Evolutionary conservation across 1,140 invertebrate species (phyloP), one percentile per base, ranked within the genome.

Genomic region (Cotesia chilonis): DNA sequence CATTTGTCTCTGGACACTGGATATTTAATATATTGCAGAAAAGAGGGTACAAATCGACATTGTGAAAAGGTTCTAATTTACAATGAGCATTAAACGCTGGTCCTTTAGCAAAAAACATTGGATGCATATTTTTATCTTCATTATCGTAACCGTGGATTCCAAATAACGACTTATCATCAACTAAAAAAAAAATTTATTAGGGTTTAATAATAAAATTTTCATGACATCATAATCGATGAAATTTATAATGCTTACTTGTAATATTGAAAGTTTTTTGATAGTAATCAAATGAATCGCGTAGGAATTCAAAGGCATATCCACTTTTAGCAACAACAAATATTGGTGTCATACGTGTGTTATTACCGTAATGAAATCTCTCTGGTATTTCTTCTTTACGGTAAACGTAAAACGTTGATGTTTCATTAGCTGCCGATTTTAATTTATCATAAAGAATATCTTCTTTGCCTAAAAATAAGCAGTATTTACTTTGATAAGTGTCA

Each of bases 121-220:
- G 89, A 78, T 89, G 88, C 92, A 94, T 93, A 12, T 85, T 83
- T 41, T 74, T 67, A 2, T 84, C 78, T 12, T 81, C 81, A 74
- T 92, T 92, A 73, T 91, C 89, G 76, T 92, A 94, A 1, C 92
- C 92, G 80, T 93, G 92, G n/a, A 89, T 78, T 2, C 92, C 92
- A 80, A 89, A 91, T 78, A 86, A 81, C n/a, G 85, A 83, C 41
- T 81, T 72, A 74, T 83, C 80, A 63, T 83, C 87, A 47, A 89
- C 87, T 89, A 74, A 74, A 82, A 67, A 71, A 74, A 66, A 68
- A 70, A 28, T 38, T 38, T 41, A 47, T 47, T 47, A 47, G 5
- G 4, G 5, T 10, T 6, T 7, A 47, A 10, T 47, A 47, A 6
- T 47, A 47, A 47, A 47, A 47, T 47, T 47, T 5, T 7, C 5